Conservation (phyloP, 2,113 vertebrate species). For the Sceloporus tristichus region DNA sequence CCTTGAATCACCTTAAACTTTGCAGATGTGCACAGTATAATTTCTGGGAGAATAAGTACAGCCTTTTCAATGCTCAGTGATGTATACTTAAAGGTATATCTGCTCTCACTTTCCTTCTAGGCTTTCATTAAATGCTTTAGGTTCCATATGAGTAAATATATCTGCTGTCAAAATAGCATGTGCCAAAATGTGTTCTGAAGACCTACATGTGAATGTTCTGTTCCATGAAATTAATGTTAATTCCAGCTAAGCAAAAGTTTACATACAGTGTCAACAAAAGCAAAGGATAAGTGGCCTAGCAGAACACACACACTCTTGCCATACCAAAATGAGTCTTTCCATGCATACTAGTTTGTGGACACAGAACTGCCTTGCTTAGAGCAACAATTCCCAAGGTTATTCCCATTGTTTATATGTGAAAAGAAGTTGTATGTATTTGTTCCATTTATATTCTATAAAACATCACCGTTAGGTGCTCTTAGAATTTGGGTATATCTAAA, state of each 20-base stretch:
- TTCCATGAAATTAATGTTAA: constrained; percentile 23
- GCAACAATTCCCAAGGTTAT: background rate
- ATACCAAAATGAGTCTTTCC: background rate
- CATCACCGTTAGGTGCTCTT: background rate
- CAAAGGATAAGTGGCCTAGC: constrained; percentile 1
- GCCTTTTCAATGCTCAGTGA: background rate
- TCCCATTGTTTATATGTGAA: background rate
- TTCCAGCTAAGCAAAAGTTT: constrained; percentile 19
- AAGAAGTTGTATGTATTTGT: background rate
- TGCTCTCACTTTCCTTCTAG: background rate
- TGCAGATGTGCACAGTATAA: background rate
- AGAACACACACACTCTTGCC: background rate
- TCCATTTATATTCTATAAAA: background rate
- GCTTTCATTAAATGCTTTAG: background rate
- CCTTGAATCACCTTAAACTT: background rate
- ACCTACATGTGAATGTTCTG: background rate
- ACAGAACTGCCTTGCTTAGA: background rate
- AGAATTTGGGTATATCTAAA: background rate
- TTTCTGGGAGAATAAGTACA: background rate
- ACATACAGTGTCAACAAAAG: constrained; percentile 24
- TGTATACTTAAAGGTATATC: background rate
- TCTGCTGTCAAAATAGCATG: background rate
- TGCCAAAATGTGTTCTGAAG: background rate
- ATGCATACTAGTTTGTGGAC: background rate
- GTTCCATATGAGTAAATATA: background rate